Percentiles rank a stretch among this genome's conserved stretches.
Evolutionary conservation across 2,888 invertebrate species (phyloP).

Genomic region (Apodemia zela): DNA sequence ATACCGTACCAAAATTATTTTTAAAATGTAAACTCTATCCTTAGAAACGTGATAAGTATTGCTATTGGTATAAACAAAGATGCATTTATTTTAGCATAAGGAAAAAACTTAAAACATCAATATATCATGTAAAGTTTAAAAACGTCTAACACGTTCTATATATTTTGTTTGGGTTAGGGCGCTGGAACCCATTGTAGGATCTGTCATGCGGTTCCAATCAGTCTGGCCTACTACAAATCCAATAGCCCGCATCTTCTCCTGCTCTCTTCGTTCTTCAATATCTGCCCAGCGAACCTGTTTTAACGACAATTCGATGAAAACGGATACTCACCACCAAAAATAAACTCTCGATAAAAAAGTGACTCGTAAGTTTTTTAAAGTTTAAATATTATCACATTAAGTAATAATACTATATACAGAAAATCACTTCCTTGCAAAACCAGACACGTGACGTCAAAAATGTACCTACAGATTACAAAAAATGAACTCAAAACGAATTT

Average conservation of each 20-base stretch:
- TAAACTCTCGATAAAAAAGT: neutral
- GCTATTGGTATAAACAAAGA: too few relatives aligned
- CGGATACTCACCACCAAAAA: constrained; percentile 31
- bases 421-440: neutral
- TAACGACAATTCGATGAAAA: constrained; percentile 66
- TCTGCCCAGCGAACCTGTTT: constrained; percentile 98
- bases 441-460: neutral
- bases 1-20: too few relatives aligned
- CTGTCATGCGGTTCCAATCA: constrained; percentile 97
- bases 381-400: neutral
- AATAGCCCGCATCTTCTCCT: constrained; percentile 95
- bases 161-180: constrained; percentile 97
- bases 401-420: neutral
- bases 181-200: constrained; percentile 92
- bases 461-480: neutral
- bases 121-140: constrained; percentile 23
- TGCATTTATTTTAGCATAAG: neutral
- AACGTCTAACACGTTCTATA: constrained; percentile 82
- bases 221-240: constrained; percentile 98
- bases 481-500: neutral
- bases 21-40: too few relatives aligned
- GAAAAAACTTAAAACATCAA: neutral
- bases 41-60: too few relatives aligned
- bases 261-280: constrained; percentile 94
- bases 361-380: too few relatives aligned